phyloP scores from a whole-genome alignment of 2,113 vertebrate species.

The Aplodontia rufa region DNA sequence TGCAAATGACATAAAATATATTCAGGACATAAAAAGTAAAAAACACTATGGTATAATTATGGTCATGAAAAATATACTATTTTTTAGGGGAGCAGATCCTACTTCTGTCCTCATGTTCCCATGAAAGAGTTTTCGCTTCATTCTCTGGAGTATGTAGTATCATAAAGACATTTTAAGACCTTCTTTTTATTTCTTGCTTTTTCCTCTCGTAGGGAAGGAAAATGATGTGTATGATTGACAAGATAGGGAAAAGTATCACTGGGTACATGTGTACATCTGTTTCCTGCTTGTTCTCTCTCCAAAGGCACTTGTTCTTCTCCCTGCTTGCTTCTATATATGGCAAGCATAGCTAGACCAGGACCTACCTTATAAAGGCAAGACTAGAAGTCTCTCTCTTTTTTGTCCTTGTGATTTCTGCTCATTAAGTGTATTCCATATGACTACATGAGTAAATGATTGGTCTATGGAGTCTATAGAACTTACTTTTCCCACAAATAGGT shows the following conservation, averaged over 20 bases:
- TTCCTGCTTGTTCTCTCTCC: background rate
- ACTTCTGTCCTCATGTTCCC: background rate
- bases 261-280: background rate
- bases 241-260: background rate
- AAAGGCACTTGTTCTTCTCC: background rate
- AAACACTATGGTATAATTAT: background rate
- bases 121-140: background rate
- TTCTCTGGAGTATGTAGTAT: conserved; percentile 1
- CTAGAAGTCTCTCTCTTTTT: background rate
- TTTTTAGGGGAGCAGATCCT: background rate
- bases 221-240: background rate
- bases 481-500: background rate
- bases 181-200: background rate
- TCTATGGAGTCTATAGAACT: background rate
- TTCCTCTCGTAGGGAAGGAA: background rate
- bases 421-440: background rate
- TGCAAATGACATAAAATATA: conserved; percentile 7
- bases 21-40: background rate
- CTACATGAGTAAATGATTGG: background rate
- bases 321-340: background rate
- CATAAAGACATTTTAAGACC: conserved; percentile 3
- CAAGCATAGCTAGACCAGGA: background rate
- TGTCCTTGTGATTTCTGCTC: background rate
- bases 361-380: background rate
- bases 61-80: conserved; percentile 9